phyloP scores from a whole-genome alignment of 2,797 vertebrate species.

The Spinibarbus caldwelli region DNA sequence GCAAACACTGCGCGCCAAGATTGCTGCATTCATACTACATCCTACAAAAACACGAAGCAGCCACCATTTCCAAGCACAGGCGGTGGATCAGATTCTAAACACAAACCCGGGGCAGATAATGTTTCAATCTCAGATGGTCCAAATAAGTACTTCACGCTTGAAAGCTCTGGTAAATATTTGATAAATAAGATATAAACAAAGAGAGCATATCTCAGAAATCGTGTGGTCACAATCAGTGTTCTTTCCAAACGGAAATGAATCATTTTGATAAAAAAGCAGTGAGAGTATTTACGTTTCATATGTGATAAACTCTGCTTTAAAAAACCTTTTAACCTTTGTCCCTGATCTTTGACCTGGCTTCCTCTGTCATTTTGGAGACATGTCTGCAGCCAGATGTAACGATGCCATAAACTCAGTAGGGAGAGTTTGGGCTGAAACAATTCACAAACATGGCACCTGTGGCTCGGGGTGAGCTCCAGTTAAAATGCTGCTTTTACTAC shows the following conservation, averaged over 20 bases:
- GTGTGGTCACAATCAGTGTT: constrained; percentile 20
- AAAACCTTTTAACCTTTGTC: constrained; percentile 38
- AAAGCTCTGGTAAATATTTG: constrained; percentile 59
- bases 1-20: not conserved
- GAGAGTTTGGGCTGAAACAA: constrained; percentile 48
- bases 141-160: constrained; percentile 45
- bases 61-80: constrained; percentile 23
- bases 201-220: constrained; percentile 25
- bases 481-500: constrained; percentile 53
- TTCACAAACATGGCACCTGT: constrained; percentile 63
- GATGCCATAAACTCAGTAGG: constrained; percentile 70
- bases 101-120: constrained; percentile 18
- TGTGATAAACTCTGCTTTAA: constrained; percentile 40
- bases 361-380: constrained; percentile 60
- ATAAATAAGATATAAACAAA: constrained; percentile 44
- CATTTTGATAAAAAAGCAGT: not conserved
- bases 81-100: constrained; percentile 6
- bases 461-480: constrained; percentile 27
- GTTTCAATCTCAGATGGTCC: constrained; percentile 22
- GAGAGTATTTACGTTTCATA: constrained; percentile 5
- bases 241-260: not conserved
- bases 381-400: constrained; percentile 55
- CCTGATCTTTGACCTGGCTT: constrained; percentile 64
- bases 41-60: constrained; percentile 14
- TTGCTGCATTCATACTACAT: not conserved